Evolutionary conservation across 2,888 invertebrate species (phyloP).

Genomic region (Lymantria monacha): DNA sequence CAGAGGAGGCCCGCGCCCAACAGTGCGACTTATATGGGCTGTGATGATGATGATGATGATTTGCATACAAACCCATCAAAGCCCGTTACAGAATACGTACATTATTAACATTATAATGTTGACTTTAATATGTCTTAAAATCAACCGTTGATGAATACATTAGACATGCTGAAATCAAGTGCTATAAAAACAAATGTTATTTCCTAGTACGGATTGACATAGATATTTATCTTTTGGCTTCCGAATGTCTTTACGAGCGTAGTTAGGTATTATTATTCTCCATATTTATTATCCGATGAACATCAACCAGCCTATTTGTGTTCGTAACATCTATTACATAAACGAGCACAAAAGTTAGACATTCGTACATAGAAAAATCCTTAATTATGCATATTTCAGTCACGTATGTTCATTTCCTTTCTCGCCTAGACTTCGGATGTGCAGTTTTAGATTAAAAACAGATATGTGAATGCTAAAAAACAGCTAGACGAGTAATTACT

Average conservation of each 20-base stretch:
- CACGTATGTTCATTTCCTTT: conserved; percentile 23
- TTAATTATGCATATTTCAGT: conserved; percentile 22
- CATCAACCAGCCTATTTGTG: conserved; percentile 19
- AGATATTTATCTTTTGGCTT: conserved; percentile 19
- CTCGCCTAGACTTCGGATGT: conserved; percentile 16
- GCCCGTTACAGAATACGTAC: no score
- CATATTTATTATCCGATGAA: conserved; percentile 24
- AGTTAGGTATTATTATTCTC: conserved; percentile 23
- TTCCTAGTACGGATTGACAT: conserved; percentile 19
- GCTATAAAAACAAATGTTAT: conserved; percentile 4
- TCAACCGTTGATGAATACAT: not conserved
- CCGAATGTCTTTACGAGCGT: conserved; percentile 26
- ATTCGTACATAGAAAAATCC: conserved; percentile 15
- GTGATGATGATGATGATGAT: no score
- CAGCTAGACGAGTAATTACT: conserved; percentile 40
- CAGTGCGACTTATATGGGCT: no score
- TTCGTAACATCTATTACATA: conserved; percentile 27
- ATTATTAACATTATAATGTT: no score
- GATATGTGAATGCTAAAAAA: conserved; percentile 11
- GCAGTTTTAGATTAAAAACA: conserved; percentile 34
- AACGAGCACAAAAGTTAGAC: conserved; percentile 14
- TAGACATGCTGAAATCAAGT: not conserved
- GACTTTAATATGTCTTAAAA: no score
- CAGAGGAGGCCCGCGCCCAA: no score
- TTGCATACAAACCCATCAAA: no score